Conservation (phyloP, 2,888 invertebrate species). For the Euzetes globulus region DNA sequence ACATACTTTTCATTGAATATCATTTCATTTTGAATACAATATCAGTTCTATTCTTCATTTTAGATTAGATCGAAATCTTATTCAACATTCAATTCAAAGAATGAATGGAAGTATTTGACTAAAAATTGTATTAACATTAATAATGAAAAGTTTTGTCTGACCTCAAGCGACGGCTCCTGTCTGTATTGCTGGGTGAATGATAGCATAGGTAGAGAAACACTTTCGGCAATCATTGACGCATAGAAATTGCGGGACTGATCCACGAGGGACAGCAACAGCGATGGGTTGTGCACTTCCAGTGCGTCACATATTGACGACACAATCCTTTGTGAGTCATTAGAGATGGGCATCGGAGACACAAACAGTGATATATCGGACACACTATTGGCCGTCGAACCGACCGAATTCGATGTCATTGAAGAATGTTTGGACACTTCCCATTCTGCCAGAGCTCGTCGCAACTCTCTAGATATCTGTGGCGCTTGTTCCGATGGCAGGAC, state of each 20-base stretch:
- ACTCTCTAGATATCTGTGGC: constrained; percentile 31
- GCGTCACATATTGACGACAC: constrained; percentile 33
- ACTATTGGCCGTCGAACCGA: neutral
- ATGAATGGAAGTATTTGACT: too few relatives aligned
- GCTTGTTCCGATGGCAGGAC: constrained; percentile 32
- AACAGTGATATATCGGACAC: constrained; percentile 31
- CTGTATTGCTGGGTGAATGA: constrained; percentile 32
- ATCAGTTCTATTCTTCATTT: too few relatives aligned
- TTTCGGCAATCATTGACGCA: constrained; percentile 24
- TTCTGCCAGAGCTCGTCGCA: constrained; percentile 27
- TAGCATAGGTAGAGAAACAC: constrained; percentile 30
- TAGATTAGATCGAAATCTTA: too few relatives aligned
- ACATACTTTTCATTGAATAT: too few relatives aligned
- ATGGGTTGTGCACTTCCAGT: constrained; percentile 33
- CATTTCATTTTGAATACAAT: too few relatives aligned
- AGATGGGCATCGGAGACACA: constrained; percentile 34
- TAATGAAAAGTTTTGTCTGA: neutral
- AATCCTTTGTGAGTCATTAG: constrained; percentile 36
- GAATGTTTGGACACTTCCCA: constrained; percentile 32
- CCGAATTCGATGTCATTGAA: neutral
- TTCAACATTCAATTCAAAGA: neutral
- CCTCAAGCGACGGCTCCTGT: constrained; percentile 21
- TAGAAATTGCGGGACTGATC: constrained; percentile 31
- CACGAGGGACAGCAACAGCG: constrained; percentile 31
- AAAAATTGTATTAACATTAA: neutral